These are phyloP conservation scores for Eurois occulta DNA, from an alignment of 2,888 invertebrate species.

Conservation along the genomic window DNA sequence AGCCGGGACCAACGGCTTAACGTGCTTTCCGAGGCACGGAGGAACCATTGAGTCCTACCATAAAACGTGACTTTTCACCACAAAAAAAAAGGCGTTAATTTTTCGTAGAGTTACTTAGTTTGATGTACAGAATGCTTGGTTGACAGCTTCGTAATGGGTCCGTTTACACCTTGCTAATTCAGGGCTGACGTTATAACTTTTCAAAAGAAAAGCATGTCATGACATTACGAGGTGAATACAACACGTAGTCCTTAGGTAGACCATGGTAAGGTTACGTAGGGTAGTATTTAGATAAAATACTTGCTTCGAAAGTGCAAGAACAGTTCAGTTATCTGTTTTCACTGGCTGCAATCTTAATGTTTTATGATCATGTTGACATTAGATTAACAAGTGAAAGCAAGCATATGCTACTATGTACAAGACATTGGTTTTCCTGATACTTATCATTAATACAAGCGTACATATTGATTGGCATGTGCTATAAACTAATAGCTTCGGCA, in stretches of 20 bases:
- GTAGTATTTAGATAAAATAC: not conserved
- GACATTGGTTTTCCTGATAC: slow-evolving; percentile 20
- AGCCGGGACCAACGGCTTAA: not conserved
- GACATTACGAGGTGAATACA: not conserved
- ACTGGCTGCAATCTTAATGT: not conserved
- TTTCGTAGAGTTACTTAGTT: too few species aligned
- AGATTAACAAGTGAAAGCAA: slow-evolving; percentile 25
- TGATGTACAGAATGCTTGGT: too few species aligned
- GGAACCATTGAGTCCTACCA: too few species aligned
- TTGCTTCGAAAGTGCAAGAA: not conserved
- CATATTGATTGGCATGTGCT: slow-evolving; percentile 12
- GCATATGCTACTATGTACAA: not conserved
- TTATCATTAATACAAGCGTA: slow-evolving; percentile 20
- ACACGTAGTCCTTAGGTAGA: not conserved
- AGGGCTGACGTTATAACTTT: not conserved
- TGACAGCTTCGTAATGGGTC: too few species aligned
- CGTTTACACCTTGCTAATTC: too few species aligned
- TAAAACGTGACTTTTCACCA: too few species aligned
- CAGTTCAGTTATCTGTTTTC: not conserved
- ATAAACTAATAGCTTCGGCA: slow-evolving; percentile 5
- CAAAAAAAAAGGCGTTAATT: too few species aligned
- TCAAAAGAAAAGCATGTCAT: not conserved
- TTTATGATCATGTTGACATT: not conserved
- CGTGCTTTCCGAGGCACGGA: not conserved
- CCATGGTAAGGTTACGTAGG: not conserved